Evolutionary conservation across 2,113 vertebrate species (phyloP), one percentile per base, ranked within the genome.

Genomic region (Tricholaema leucomelas): DNA sequence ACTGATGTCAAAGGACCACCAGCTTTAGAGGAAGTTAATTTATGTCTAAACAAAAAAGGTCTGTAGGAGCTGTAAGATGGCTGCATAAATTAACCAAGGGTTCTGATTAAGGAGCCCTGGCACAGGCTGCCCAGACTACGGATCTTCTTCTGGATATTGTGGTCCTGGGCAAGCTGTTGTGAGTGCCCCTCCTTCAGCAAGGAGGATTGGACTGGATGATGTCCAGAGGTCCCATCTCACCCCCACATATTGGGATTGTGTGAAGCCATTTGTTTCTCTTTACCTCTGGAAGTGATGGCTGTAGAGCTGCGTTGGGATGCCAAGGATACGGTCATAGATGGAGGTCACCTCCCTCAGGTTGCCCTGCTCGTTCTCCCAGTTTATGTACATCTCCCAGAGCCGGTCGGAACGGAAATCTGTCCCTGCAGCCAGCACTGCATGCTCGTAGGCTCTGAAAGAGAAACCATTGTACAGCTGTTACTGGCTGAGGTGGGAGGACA

Each of bases 391-490:
- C 95, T 99, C 99, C 99, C 99, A 99, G 9, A 99, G 97, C 78
- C 98, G 99, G 95, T 99, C 99, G 11, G 99, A 99, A 90, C 99
- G 98, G 94, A 99, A 99, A 95, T 99, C 99, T 89, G 99, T 99
- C 81, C 99, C 99, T 64, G 99, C 99, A 71, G 99, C 99, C 82
- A 99, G 96, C 56, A 99, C 99, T 17, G 99, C 98, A 5, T 99
- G 99, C 64, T 99, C 99, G 76, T 99, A 99, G 35, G 98, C 98
- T 93, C 99, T 99, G 96, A 66, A 95, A 97, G 87, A 28, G 59
- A 93, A 96, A 91, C 58, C 2, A 75, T 63, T 36, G 23, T 58
- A 86, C 74, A 79, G 63, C 60, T 79, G 79, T 82, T 74, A 93
- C 90, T 71, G 64, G 27, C 38, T 21, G 23, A 1, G 2, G 4